Evolutionary conservation across 2,113 vertebrate genomes (phyloP).

Genomic region (Semnornis frantzii): DNA sequence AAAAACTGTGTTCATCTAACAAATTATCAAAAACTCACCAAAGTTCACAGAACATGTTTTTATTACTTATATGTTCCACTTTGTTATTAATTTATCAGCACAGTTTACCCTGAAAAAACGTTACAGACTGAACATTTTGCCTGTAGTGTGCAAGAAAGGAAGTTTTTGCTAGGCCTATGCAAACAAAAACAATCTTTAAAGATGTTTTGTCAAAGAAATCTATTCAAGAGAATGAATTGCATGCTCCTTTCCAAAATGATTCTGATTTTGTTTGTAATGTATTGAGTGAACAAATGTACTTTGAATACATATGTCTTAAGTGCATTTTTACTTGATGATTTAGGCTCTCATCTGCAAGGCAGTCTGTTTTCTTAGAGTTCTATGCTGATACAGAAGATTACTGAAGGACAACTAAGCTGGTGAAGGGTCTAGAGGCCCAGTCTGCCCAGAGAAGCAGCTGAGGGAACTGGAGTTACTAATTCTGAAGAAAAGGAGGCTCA

Average conservation of each 20-base stretch:
- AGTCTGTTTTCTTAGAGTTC: neutral
- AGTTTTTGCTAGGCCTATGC: neutral
- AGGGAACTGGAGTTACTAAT: no score
- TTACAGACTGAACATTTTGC: neutral
- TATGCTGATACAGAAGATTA: neutral
- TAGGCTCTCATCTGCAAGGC: neutral
- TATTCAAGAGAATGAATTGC: neutral
- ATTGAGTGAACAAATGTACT: neutral
- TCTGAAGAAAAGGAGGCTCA: neutral
- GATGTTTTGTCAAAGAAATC: neutral
- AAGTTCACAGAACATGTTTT: neutral
- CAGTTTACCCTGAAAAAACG: neutral
- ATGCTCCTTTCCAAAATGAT: neutral
- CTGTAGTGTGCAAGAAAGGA: neutral
- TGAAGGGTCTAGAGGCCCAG: neutral
- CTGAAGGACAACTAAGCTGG: neutral
- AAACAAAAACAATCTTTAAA: neutral
- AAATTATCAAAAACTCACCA: neutral
- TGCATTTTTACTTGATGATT: neutral
- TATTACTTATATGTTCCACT: neutral
- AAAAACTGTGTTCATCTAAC: neutral
- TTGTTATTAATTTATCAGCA: neutral
- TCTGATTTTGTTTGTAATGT: neutral
- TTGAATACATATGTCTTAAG: neutral
- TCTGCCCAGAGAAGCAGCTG: no score